Evolutionary conservation across 1,140 invertebrate genomes (phyloP).

Genomic region (Trachymyrmex septentrionalis): DNA sequence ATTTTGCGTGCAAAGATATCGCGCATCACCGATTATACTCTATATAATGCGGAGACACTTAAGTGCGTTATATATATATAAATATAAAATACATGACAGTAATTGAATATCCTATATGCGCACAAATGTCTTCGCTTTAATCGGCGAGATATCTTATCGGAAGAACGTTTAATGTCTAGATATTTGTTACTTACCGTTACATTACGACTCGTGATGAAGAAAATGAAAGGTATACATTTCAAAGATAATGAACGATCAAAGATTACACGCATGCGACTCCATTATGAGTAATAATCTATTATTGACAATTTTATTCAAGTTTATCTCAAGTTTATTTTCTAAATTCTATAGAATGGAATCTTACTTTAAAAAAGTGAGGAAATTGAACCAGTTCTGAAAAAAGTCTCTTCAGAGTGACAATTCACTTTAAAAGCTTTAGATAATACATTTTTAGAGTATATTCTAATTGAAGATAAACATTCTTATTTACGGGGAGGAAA

Average conservation of each 20-base stretch:
- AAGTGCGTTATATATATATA: neutral
- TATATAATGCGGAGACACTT: neutral
- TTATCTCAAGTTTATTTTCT: neutral
- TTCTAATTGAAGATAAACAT: no score
- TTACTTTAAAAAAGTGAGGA: no score
- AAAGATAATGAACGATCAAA: neutral
- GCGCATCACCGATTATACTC: neutral
- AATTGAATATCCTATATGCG: constrained; percentile 12
- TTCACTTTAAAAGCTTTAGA: no score
- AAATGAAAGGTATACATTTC: neutral
- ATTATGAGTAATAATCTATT: neutral
- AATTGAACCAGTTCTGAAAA: no score
- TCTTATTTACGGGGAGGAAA: neutral
- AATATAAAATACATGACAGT: neutral
- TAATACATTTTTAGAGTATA: neutral
- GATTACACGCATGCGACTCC: neutral
- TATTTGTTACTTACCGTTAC: neutral
- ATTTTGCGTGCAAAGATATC: neutral
- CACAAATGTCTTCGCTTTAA: constrained; percentile 11
- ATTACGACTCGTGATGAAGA: neutral
- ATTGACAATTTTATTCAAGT: neutral
- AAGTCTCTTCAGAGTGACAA: no score
- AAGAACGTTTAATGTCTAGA: neutral
- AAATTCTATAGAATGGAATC: no score
- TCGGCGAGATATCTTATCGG: neutral